Evolutionary conservation across 2,113 vertebrate genomes (phyloP).

Genomic region (Podilymbus podiceps): DNA sequence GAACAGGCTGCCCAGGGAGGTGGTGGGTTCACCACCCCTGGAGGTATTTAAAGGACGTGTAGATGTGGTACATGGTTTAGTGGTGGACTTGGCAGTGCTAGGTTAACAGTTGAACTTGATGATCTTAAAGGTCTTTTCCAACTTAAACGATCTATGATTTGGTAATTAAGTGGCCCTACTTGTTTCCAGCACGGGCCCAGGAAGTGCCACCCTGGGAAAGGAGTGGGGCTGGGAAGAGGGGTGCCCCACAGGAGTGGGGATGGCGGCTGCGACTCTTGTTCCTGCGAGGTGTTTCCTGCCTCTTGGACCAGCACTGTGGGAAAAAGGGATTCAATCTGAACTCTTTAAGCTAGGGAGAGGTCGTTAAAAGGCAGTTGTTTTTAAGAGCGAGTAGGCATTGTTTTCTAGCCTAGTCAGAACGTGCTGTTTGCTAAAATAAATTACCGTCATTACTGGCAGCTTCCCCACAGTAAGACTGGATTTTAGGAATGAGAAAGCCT

Average conservation of each 20-base stretch:
- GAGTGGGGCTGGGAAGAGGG: not conserved
- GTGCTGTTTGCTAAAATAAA: slow-evolving; percentile 46
- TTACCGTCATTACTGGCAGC: slow-evolving; percentile 27
- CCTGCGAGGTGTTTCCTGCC: not conserved
- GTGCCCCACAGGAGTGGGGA: not conserved
- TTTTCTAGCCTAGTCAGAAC: slow-evolving; percentile 9
- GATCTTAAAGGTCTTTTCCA: too few species aligned
- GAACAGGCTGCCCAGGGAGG: too few species aligned
- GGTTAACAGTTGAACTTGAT: too few species aligned
- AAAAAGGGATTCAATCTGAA: not conserved
- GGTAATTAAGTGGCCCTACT: not conserved
- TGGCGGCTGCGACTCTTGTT: not conserved
- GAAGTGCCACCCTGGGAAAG: not conserved
- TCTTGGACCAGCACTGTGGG: not conserved
- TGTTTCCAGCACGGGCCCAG: fast-evolving
- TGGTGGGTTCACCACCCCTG: too few species aligned
- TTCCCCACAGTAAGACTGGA: slow-evolving; percentile 1
- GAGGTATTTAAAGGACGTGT: too few species aligned
- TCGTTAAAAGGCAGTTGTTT: slow-evolving; percentile 56
- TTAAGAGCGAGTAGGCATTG: slow-evolving; percentile 25
- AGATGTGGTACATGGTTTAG: too few species aligned
- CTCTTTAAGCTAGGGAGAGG: not conserved
- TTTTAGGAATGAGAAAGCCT: slow-evolving; percentile 44
- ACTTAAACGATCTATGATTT: too few species aligned
- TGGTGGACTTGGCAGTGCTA: too few species aligned